Conservation (phyloP, 2,888 invertebrate genomes). For the Neocrepidodera transversa region DNA sequence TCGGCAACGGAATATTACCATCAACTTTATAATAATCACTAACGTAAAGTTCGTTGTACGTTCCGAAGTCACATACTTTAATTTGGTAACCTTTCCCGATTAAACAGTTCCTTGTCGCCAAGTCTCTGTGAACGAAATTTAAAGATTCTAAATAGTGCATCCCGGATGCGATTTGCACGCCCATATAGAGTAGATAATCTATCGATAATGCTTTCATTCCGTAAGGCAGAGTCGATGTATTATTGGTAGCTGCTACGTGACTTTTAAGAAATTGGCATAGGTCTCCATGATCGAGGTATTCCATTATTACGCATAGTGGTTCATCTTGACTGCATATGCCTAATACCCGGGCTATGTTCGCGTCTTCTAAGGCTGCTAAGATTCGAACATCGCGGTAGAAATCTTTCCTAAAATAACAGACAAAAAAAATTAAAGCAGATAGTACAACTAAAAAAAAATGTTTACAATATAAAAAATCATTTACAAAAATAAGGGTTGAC, state of each 20-base stretch:
- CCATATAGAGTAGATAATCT: slow-evolving; percentile 80
- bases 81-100: slow-evolving; percentile 83
- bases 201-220: slow-evolving; percentile 72
- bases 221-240: slow-evolving; percentile 65
- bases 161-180: slow-evolving; percentile 85
- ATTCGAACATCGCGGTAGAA: slow-evolving; percentile 88
- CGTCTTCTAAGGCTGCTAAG: slow-evolving; percentile 81
- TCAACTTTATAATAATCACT: slow-evolving; percentile 85
- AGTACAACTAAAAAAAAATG: not conserved
- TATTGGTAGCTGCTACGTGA: slow-evolving; percentile 70
- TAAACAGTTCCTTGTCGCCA: slow-evolving; percentile 87
- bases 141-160: slow-evolving; percentile 89
- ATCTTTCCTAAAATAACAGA: slow-evolving; percentile 69
- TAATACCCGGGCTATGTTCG: slow-evolving; percentile 77
- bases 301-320: slow-evolving; percentile 81
- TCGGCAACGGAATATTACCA: slow-evolving; percentile 78
- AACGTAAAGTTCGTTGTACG: slow-evolving; percentile 80
- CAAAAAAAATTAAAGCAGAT: too few relatives aligned
- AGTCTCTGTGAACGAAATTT: slow-evolving; percentile 89
- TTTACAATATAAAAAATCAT: not conserved
- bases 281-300: slow-evolving; percentile 85
- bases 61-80: slow-evolving; percentile 86
- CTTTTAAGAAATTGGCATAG: slow-evolving; percentile 81
- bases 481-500: too few relatives aligned
- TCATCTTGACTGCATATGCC: slow-evolving; percentile 79